These are phyloP conservation scores for Vollenhovia emeryi DNA, from an alignment of 1,140 invertebrate genomes.

Conservation along the genomic window DNA sequence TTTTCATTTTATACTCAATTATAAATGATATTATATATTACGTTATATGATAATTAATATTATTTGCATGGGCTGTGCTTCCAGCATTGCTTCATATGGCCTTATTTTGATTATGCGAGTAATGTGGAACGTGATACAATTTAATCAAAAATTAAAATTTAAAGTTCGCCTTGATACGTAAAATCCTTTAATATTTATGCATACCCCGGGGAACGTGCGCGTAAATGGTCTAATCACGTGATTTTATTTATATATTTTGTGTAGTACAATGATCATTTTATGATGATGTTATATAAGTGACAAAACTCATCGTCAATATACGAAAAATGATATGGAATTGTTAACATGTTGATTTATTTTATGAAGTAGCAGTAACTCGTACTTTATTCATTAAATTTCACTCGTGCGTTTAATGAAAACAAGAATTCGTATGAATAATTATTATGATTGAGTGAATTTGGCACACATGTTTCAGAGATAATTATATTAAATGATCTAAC, in stretches of 20 bases:
- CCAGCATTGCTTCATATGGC: background rate
- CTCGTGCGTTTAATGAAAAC: background rate
- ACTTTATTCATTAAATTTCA: background rate
- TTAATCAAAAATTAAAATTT: conserved; percentile 37
- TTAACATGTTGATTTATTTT: background rate
- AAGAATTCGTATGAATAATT: conserved; percentile 22
- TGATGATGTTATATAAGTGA: background rate
- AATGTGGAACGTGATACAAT: conserved; percentile 24
- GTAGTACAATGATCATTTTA: background rate
- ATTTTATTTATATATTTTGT: conserved; percentile 5
- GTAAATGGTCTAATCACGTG: conserved; percentile 2
- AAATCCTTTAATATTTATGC: conserved; percentile 47
- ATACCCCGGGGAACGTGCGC: background rate
- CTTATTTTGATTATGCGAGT: conserved; percentile 32
- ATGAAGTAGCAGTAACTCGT: background rate
- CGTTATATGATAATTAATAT: conserved; percentile 42
- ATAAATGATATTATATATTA: conserved; percentile 37
- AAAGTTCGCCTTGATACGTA: conserved; percentile 25
- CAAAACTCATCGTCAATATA: background rate
- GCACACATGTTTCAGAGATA: conserved; percentile 2
- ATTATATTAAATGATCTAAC: conserved; percentile 41
- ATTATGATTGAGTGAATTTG: conserved; percentile 15
- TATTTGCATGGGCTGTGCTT: conserved; percentile 30
- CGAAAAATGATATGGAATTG: background rate
- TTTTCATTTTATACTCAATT: conserved; percentile 52